phyloP scores from a whole-genome alignment of 2,888 invertebrate genomes.

The Chrysotoxum bicinctum region DNA sequence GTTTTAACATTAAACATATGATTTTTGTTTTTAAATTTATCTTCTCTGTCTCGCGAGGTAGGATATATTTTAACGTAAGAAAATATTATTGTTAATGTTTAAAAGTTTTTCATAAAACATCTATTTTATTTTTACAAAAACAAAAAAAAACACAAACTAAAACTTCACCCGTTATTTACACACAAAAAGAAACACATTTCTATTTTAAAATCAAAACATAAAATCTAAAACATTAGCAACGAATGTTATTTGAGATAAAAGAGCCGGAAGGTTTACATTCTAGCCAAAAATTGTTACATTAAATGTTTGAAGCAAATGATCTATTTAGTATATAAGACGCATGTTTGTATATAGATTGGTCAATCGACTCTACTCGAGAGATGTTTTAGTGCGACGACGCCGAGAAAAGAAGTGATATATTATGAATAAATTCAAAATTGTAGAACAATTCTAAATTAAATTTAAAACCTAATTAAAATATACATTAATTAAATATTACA shows the following conservation, averaged over 20 bases:
- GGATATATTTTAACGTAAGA: not conserved
- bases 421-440: constrained; percentile 35
- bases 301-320: constrained; percentile 44
- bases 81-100: constrained; percentile 40
- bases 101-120: constrained; percentile 28
- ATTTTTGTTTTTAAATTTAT: not conserved
- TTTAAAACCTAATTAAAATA: constrained; percentile 35
- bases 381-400: not conserved
- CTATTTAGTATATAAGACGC: constrained; percentile 49
- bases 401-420: constrained; percentile 38
- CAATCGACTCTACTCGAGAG: constrained; percentile 40
- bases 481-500: constrained; percentile 14
- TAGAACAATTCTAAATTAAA: constrained; percentile 64
- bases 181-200: constrained; percentile 44
- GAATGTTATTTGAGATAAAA: constrained; percentile 35
- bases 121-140: constrained; percentile 30
- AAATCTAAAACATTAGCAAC: constrained; percentile 39
- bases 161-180: constrained; percentile 59
- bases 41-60: not conserved
- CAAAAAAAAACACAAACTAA: constrained; percentile 26
- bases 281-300: constrained; percentile 31
- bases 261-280: constrained; percentile 13
- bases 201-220: constrained; percentile 12
- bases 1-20: constrained; percentile 47
- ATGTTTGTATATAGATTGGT: constrained; percentile 52